phyloP scores from a whole-genome alignment of 2,113 vertebrate genomes.

The Epinephelus moara region DNA sequence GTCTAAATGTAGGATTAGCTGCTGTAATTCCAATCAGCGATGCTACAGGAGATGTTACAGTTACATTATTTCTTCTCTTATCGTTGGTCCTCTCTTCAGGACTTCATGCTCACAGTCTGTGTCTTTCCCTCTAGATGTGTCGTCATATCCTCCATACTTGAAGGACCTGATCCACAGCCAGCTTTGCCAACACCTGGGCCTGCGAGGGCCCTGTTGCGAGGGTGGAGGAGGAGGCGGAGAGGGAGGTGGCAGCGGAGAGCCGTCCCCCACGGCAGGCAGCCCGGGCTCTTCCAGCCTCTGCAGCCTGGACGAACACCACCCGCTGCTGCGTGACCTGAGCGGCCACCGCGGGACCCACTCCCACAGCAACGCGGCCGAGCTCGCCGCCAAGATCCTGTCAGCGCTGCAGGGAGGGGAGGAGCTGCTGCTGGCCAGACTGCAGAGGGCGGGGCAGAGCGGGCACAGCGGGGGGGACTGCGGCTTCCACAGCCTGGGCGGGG shows the following conservation, averaged over 20 bases:
- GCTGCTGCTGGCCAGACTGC: slow-evolving; percentile 89
- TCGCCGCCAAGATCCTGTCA: slow-evolving; percentile 93
- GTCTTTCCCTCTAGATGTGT: slow-evolving; percentile 71
- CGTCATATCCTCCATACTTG: slow-evolving; percentile 87
- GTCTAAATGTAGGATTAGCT: background rate
- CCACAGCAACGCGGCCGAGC: slow-evolving; percentile 86
- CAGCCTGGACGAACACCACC: slow-evolving; percentile 93
- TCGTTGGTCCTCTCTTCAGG: background rate
- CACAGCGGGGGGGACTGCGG: slow-evolving; percentile 85
- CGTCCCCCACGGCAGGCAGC: slow-evolving; percentile 91
- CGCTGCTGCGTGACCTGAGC: slow-evolving; percentile 87
- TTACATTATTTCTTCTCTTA: background rate
- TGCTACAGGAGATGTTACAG: background rate
- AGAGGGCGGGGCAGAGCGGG: slow-evolving; percentile 85
- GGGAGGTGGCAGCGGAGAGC: slow-evolving; percentile 89
- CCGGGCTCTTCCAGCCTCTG: slow-evolving; percentile 97
- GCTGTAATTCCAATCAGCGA: background rate
- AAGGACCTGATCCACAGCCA: slow-evolving; percentile 91
- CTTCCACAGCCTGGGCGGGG: slow-evolving; percentile 88
- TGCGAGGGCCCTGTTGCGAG: slow-evolving; percentile 87
- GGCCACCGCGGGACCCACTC: slow-evolving; percentile 67
- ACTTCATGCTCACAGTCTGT: slow-evolving; percentile 44
- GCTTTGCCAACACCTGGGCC: slow-evolving; percentile 88
- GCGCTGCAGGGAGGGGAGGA: slow-evolving; percentile 88
- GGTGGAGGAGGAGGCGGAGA: slow-evolving; percentile 76